Conservation (phyloP, 2,888 invertebrate genomes). For the Eumerus sabulonum region DNA sequence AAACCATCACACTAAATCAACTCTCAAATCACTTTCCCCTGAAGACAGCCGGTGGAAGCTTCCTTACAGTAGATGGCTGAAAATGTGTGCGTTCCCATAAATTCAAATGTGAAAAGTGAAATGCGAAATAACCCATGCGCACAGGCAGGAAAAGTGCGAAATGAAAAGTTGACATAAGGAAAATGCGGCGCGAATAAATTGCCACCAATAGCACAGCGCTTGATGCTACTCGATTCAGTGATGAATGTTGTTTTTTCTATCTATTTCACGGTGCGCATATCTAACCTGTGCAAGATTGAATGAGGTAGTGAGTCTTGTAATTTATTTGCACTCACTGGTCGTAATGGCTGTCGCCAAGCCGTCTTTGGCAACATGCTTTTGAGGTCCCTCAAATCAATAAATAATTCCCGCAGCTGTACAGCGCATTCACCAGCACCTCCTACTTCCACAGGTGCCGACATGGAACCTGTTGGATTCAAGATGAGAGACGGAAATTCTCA, state of each 20-base stretch:
- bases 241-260: slow-evolving; percentile 19
- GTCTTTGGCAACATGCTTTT: slow-evolving; percentile 18
- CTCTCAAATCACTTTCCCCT: too few relatives aligned
- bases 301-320: slow-evolving; percentile 45
- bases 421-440: background rate
- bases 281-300: slow-evolving; percentile 42
- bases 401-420: slow-evolving; percentile 5
- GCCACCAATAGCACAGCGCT: slow-evolving; percentile 11
- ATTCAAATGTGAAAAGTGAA: slow-evolving; percentile 52
- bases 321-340: slow-evolving; percentile 42
- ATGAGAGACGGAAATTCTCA: slow-evolving; percentile 19
- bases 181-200: slow-evolving; percentile 56
- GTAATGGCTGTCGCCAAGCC: too few relatives aligned
- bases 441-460: background rate
- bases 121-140: slow-evolving; percentile 51
- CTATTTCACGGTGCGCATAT: slow-evolving; percentile 26
- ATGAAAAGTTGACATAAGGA: slow-evolving; percentile 52
- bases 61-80: too few relatives aligned
- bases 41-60: too few relatives aligned
- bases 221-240: background rate
- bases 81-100: slow-evolving; percentile 50
- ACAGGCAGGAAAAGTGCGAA: slow-evolving; percentile 49
- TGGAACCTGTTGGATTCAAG: slow-evolving; percentile 46
- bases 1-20: too few relatives aligned
- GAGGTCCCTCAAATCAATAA: slow-evolving; percentile 25